Evolutionary conservation across 2,888 invertebrate genomes (phyloP), one percentile per base, ranked within the genome.

Genomic region (Ctenicera cuprea): DNA sequence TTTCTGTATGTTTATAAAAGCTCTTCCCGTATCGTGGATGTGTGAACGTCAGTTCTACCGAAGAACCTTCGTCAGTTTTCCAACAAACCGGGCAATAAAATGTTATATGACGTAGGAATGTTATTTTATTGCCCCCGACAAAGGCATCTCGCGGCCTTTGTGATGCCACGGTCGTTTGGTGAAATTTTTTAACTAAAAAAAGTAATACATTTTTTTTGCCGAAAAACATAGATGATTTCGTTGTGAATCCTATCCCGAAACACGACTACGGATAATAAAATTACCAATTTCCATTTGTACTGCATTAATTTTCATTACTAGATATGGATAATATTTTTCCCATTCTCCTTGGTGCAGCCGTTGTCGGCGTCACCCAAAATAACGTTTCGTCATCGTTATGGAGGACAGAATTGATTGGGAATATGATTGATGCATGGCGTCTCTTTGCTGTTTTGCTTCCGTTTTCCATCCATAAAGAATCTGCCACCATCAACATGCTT

Each of bases 1-100:
- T 48, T 9, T 48, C 18, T 48, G 33, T 33, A 33, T 50, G 57
- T 59, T 59, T 8, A 52, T 38, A 38, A 59, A 59, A 37, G 38
- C 9, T 37, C 3, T 59, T 59, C 37, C 18, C 16, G 7, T 5
- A 11, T 3, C 20, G 20, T 20, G 16, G 11, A 37, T 38, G 38
- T 59, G 33, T 59, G 52, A 59, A 59, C 37, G 57, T 52, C 37
- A 59, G 16, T 33, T 59, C 18, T 11, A 16, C 26, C 26, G 5
- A 1, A 16, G 57, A 18, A 16, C 57, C 37, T 37, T 59, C 38
- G 71, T 72, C 72, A 71, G 73, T 74, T 72, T 73, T 69, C 61
- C 66, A 65, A 62, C 69, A 73, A 71, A 76, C 73, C 73, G 68
- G 75, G 74, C 73, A 77, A 76, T 77, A 77, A 76, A 77, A 70